A percentile compares a stretch with the other conserved stretches of the same genome.
Evolutionary conservation across 2,888 invertebrate genomes (phyloP).

Genomic region (Agriotes lineatus): DNA sequence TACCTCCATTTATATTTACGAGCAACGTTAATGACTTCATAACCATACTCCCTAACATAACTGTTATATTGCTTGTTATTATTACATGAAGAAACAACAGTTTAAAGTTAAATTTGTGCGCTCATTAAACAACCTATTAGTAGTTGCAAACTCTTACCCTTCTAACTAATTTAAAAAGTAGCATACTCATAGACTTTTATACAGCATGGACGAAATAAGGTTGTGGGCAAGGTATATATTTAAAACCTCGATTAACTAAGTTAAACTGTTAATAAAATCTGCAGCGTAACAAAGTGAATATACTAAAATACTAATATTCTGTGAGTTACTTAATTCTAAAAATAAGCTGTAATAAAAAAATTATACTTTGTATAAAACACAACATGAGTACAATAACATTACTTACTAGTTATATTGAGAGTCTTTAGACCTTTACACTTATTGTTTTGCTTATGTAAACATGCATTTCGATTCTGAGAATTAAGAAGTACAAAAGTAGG

Average conservation of each 20-base stretch:
- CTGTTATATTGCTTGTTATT: conserved; percentile 20
- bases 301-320: not conserved
- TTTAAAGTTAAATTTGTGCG: conserved; percentile 20
- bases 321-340: not conserved
- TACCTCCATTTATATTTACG: not conserved
- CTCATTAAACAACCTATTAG: conserved; percentile 8
- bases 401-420: not conserved
- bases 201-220: not conserved
- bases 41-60: too few species aligned
- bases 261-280: not conserved
- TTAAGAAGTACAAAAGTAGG: conserved; percentile 16
- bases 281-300: not conserved
- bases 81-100: conserved; percentile 3
- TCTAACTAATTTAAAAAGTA: not conserved
- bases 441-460: not conserved
- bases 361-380: conserved; percentile 8
- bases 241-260: not conserved
- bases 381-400: conserved; percentile 6
- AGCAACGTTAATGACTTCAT: conserved; percentile 12
- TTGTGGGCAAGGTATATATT: not conserved
- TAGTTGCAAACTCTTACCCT: conserved; percentile 4
- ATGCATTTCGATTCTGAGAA: not conserved
- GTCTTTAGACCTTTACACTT: conserved; percentile 4
- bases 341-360: conserved; percentile 3
- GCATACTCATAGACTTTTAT: too few species aligned